Base-by-base conservation (phyloP, 2,888 invertebrate species). In the Agriopis leucophaearia region DNA sequence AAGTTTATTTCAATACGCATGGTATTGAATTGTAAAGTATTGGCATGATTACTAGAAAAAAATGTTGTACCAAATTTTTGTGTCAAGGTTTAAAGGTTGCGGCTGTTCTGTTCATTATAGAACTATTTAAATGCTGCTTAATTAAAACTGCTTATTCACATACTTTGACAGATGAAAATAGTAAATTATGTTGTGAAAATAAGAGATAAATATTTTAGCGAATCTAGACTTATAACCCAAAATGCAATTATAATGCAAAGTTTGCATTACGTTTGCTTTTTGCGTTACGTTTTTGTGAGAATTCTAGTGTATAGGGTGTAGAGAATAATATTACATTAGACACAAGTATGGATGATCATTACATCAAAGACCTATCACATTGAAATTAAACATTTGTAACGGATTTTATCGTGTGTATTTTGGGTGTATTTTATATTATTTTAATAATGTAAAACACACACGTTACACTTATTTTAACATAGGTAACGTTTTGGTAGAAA, bases 71-170 rank as follows among this genome's bases (percentile, higher is more conserved):
- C 16, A 44, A 44, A 0, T 45, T 55, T 60, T 60, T n/a, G 51
- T 64, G 64, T 64, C 68, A 68, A 64, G 59, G 64, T 50, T 48
- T 48, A 54, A 63, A 52, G 50, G 59, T 48, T 61, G 51, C 38
- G 45, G 12, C 52, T 36, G 62, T 42, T 38, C 42, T 48, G 5
- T 48, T 27, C 3, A 10, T 47, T 18, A 48, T 18, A 6, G 48
- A 27, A 18, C 6, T 48, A 27, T 48, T 48, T 18, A 9, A 48
- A 48, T 12, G 12, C 48, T 38, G 38, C 38, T 38, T 10, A 10
- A 38, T 38, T 38, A 38, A 4, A 38, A 38, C 8, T 38, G 38
- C 9, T 8, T 38, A 38, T 10, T 9, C 9, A 10, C 38, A 38
- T 38, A 38, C 38, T 38, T 38, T 38, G 9, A 4, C 9, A 38